Evolutionary conservation across 2,113 vertebrate species (phyloP), one percentile per base, ranked within the genome.

Genomic region (Dasyprocta punctata): DNA sequence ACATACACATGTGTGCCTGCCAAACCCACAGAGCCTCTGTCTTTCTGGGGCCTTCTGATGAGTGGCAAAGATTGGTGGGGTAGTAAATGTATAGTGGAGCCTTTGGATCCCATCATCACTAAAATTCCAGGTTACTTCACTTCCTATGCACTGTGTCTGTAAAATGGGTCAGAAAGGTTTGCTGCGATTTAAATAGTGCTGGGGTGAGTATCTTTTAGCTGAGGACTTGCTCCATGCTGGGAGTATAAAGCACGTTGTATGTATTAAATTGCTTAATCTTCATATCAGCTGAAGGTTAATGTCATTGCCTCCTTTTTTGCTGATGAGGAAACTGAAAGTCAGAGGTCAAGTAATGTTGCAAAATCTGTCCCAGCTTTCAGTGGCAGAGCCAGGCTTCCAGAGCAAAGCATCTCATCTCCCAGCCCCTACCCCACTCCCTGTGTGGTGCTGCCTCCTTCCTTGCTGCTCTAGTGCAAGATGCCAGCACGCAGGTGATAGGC

Each of bases 401-500:
- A 33, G 86, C 60, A 20, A 28, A 60, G 65, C 49, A 26, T 7
- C 36, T 73, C 10, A 0, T 58, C 22, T 73, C 65, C 17, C n/a
- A 47, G 4, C 10, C 44, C 41, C 33, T 7, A 24, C 47, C 71
- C 24, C 5, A 9, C 75, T 87, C 44, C 14, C 2, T 56, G 3
- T 13, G 8, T 71, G 11, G 10, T 13, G 22, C 49, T 1, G 24
- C 69, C 17, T 20, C 36, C 54, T 1, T 1, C 49, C 44, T n/a
- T 38, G 14, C 80, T 1, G 0, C 33, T 67, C 5, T 54, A 3
- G 60, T 1, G 1, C 71, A 71, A 83, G 22, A 12, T 41, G 54
- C 56, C 17, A 0, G 28, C 7, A 0, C 13, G 84, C 30, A 54
- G 54, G 41, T 49, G 26, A 30, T 9, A 30, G 49, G 54, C 33